phyloP scores from a whole-genome alignment of 2,113 vertebrate species.

The Colossoma macropomum region DNA sequence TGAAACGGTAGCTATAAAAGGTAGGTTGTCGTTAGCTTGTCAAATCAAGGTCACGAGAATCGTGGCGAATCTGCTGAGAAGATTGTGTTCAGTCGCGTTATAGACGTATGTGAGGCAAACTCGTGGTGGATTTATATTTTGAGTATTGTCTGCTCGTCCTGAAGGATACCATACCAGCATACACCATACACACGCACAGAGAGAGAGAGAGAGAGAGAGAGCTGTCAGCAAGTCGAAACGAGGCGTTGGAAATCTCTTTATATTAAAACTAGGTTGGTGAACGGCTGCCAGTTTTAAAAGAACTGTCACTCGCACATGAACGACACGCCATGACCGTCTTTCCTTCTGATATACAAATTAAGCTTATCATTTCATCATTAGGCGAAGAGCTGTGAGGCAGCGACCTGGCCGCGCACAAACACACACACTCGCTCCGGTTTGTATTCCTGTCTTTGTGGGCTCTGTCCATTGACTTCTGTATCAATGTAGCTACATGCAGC shows the following conservation, averaged over 20 bases:
- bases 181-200: neutral
- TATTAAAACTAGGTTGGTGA: neutral
- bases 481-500: neutral
- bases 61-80: neutral
- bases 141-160: constrained; percentile 4
- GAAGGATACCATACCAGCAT: constrained; percentile 11
- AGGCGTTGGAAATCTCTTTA: constrained; percentile 12
- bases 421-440: neutral
- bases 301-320: neutral
- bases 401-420: neutral
- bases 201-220: neutral
- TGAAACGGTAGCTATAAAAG: constrained; percentile 19
- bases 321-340: neutral
- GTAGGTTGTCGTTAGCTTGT: constrained; percentile 24
- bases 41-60: constrained; percentile 54
- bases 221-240: constrained; percentile 25
- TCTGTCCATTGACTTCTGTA: neutral
- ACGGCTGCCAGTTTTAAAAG: neutral
- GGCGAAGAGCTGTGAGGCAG: neutral
- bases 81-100: neutral
- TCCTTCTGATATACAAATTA: constrained; percentile 42
- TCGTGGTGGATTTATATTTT: constrained; percentile 18
- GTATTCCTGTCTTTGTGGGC: neutral
- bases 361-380: constrained; percentile 34
- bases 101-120: neutral